phyloP scores from a whole-genome alignment of 1,140 invertebrate genomes.

The Solenopsis invicta region DNA sequence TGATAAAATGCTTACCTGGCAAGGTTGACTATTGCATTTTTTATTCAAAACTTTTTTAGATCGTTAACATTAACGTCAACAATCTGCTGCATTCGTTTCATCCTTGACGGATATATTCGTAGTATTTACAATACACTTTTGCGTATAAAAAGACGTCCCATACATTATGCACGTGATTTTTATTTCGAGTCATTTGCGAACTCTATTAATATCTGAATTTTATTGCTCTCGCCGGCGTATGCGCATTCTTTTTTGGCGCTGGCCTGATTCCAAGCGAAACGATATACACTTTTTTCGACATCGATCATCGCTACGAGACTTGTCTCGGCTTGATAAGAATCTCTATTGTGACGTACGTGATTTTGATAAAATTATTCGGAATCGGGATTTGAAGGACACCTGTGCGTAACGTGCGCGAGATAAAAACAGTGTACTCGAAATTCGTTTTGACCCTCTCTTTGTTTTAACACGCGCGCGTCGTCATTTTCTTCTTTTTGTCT shows the following conservation, averaged over 20 bases:
- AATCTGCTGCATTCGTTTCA: background rate
- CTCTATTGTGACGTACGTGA: background rate
- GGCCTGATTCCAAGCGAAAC: slow-evolving; percentile 26
- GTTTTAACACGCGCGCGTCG: background rate
- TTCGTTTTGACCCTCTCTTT: background rate
- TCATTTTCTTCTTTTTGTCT: background rate
- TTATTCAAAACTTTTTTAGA: background rate
- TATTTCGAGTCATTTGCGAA: background rate
- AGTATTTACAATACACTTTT: background rate
- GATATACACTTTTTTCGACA: slow-evolving; percentile 14
- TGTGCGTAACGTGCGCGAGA: background rate
- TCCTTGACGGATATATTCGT: background rate
- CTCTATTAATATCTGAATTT: slow-evolving; percentile 69
- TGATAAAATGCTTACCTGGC: background rate
- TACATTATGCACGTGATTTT: slow-evolving; percentile 24
- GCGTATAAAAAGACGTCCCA: background rate
- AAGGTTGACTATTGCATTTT: background rate
- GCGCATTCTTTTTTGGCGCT: slow-evolving; percentile 53
- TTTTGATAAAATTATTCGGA: slow-evolving; percentile 23
- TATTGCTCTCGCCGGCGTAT: slow-evolving; percentile 26
- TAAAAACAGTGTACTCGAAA: slow-evolving; percentile 14
- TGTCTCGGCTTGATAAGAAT: slow-evolving; percentile 28
- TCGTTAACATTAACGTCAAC: background rate
- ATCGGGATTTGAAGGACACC: background rate
- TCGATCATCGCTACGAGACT: background rate